Evolutionary conservation across 2,888 invertebrate species (phyloP).

Genomic region (Drosophila monieri): DNA sequence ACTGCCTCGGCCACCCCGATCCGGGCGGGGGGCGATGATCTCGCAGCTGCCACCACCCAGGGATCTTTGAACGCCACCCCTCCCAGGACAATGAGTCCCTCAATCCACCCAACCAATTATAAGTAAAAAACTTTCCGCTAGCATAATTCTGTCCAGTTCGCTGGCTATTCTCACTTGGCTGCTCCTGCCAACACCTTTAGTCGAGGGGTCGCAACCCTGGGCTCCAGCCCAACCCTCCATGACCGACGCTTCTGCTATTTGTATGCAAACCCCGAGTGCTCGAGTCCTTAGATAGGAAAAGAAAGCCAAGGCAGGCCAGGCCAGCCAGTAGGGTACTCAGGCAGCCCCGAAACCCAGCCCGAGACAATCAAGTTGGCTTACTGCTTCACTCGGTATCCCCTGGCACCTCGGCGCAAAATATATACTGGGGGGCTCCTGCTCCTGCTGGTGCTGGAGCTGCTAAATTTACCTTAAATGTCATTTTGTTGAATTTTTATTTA

Average conservation of each 20-base stretch:
- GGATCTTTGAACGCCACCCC: constrained; percentile 18
- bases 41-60: constrained; percentile 26
- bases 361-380: constrained; percentile 25
- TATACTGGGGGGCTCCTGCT: constrained; percentile 17
- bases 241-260: constrained; percentile 37
- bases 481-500: constrained; percentile 78
- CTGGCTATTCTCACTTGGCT: constrained; percentile 72
- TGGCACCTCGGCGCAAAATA: constrained; percentile 18
- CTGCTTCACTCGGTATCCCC: constrained; percentile 21
- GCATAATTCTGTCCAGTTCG: constrained; percentile 75
- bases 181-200: constrained; percentile 48
- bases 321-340: neutral
- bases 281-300: neutral
- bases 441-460: constrained; percentile 5
- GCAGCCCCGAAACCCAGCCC: neutral
- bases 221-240: constrained; percentile 16
- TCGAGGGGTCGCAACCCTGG: constrained; percentile 29
- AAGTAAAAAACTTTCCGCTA: constrained; percentile 47
- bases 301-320: neutral
- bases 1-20: too few relatives aligned
- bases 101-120: constrained; percentile 43
- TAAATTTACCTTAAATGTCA: constrained; percentile 67
- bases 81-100: constrained; percentile 6
- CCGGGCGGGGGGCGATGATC: constrained; percentile 22
- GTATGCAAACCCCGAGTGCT: constrained; percentile 46